phyloP scores from a whole-genome alignment of 2,888 invertebrate species.

The Sarcophaga carnaria region DNA sequence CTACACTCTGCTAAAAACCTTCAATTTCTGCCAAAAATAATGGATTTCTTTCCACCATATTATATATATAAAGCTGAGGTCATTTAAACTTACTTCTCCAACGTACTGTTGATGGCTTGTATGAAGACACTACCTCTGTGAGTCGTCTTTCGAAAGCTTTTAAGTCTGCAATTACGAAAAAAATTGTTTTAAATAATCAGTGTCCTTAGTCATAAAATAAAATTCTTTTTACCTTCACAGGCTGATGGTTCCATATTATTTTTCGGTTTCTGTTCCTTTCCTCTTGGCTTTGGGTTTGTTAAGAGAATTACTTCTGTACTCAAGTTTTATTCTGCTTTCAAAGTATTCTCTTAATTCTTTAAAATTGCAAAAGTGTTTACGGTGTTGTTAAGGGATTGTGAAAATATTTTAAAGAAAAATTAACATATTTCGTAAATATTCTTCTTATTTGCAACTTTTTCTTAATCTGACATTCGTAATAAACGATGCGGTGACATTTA shows the following conservation, averaged over 20 bases:
- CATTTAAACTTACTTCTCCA: slow-evolving; percentile 93
- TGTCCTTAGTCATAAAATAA: slow-evolving; percentile 51
- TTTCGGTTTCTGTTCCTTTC: slow-evolving; percentile 3
- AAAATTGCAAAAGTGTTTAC: neutral
- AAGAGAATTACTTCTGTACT: neutral
- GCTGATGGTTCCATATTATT: slow-evolving; percentile 90
- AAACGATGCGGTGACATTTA: slow-evolving; percentile 21
- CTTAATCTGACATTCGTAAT: slow-evolving; percentile 46
- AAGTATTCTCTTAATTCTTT: neutral
- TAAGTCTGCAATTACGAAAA: slow-evolving; percentile 86
- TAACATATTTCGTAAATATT: slow-evolving; percentile 29
- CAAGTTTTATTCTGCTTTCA: neutral
- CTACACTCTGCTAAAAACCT: no score
- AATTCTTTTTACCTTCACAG: slow-evolving; percentile 88
- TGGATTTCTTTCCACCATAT: no score
- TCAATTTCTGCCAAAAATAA: no score
- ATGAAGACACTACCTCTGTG: slow-evolving; percentile 97
- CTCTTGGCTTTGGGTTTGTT: neutral
- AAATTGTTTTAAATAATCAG: slow-evolving; percentile 37
- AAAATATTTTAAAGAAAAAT: slow-evolving; percentile 35
- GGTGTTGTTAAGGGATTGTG: slow-evolving; percentile 9
- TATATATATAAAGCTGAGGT: neutral
- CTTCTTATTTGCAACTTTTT: slow-evolving; percentile 10
- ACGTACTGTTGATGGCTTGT: slow-evolving; percentile 95
- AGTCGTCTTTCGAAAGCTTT: slow-evolving; percentile 98